phyloP scores from a whole-genome alignment of 2,113 vertebrate genomes.

The Antidorcas marsupialis region DNA sequence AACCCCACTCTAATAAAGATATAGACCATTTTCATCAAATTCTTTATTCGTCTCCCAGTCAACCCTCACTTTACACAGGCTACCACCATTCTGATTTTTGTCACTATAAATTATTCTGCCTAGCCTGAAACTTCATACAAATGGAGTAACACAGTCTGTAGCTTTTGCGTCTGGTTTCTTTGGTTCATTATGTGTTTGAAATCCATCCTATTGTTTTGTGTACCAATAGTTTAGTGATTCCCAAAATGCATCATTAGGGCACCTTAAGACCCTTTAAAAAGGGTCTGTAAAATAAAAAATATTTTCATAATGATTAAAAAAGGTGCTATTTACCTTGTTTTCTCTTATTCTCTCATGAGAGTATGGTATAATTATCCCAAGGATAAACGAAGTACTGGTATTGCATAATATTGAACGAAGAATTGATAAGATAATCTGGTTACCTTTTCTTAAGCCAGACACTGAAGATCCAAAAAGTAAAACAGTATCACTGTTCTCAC shows the following conservation, averaged over 20 bases:
- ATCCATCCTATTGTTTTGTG: neutral
- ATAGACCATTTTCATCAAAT: neutral
- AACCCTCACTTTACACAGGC: rapidly evolving
- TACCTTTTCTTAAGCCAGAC: neutral
- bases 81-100: neutral
- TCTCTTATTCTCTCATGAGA: too few relatives aligned
- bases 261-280: neutral
- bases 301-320: neutral
- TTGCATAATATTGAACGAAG: too few relatives aligned
- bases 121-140: neutral
- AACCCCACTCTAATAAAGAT: neutral
- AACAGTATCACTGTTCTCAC: neutral
- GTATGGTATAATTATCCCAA: too few relatives aligned
- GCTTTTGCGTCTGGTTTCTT: neutral
- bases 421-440: too few relatives aligned
- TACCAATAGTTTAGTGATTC: neutral
- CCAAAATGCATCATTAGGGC: neutral
- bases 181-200: neutral
- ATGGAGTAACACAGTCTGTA: neutral
- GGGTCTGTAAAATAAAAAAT: neutral
- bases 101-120: neutral
- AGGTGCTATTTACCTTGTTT: neutral
- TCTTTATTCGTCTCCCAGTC: neutral
- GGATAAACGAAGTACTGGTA: too few relatives aligned
- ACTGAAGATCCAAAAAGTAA: neutral